Evolutionary conservation across 2,113 vertebrate genomes (phyloP).

Genomic region (Daphoenositta chrysoptera): DNA sequence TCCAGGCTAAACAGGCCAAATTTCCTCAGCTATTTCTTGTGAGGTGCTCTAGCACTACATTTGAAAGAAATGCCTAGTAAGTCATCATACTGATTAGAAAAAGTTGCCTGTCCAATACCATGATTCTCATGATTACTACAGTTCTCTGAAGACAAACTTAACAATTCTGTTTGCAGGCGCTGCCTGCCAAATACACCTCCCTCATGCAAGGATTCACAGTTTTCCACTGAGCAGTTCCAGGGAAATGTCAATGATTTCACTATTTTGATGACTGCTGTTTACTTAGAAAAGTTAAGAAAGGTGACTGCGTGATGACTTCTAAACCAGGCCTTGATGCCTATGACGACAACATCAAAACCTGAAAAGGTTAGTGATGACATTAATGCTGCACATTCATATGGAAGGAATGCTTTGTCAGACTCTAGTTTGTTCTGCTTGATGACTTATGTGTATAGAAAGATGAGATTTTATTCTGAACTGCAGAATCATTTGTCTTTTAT

Average conservation of each 20-base stretch:
- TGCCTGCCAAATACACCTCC: background rate
- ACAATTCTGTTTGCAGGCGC: background rate
- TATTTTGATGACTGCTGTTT: background rate
- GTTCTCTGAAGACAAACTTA: background rate
- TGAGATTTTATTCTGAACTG: background rate
- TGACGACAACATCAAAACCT: background rate
- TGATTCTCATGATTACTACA: background rate
- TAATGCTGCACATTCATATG: background rate
- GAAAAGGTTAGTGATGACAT: background rate
- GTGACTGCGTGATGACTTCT: background rate
- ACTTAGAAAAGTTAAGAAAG: background rate
- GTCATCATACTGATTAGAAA: background rate
- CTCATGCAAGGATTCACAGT: background rate
- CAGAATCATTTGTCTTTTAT: background rate
- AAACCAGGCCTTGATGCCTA: background rate
- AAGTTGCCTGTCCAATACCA: background rate
- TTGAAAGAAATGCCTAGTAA: background rate
- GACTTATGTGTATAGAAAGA: constrained; percentile 9
- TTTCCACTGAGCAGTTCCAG: background rate
- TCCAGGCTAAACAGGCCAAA: background rate
- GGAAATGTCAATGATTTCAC: background rate
- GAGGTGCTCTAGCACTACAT: background rate
- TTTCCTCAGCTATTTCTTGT: background rate
- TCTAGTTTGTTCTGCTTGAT: constrained; percentile 26
- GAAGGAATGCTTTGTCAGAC: constrained; percentile 31